phyloP scores from a whole-genome alignment of 2,113 vertebrate genomes.

The Dissostichus mawsoni region DNA sequence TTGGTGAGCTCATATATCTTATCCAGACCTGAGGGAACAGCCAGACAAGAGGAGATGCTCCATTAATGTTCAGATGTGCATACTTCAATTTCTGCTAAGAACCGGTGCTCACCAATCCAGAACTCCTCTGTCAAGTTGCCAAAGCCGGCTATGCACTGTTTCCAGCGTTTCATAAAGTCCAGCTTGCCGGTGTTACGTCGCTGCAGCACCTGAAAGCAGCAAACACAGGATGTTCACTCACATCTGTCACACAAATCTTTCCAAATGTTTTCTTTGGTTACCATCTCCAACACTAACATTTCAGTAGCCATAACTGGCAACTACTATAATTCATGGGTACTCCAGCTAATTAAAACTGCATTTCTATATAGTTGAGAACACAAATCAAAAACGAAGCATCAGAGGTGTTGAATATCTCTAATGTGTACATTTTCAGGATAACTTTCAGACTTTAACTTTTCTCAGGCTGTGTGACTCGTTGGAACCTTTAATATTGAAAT shows the following conservation, averaged over 20 bases:
- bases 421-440: not conserved
- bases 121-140: slow-evolving; percentile 91
- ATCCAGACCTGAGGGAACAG: slow-evolving; percentile 84
- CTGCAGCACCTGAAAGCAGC: slow-evolving; percentile 87
- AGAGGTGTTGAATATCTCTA: not conserved
- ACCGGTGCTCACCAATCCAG: slow-evolving; percentile 88
- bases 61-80: not conserved
- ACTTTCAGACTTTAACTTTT: not conserved
- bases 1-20: slow-evolving; percentile 89
- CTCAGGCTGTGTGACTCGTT: not conserved
- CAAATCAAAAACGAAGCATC: not conserved
- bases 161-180: slow-evolving; percentile 94
- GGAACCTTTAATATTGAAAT: not conserved
- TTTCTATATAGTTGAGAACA: not conserved
- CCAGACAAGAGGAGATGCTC: slow-evolving; percentile 12
- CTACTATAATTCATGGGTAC: not conserved
- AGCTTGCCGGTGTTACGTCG: slow-evolving; percentile 86
- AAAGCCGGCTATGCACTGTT: slow-evolving; percentile 90
- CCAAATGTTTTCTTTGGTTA: not conserved
- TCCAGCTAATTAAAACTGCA: not conserved
- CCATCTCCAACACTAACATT: not conserved
- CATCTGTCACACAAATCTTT: slow-evolving; percentile 24
- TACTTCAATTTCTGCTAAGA: slow-evolving; percentile 25
- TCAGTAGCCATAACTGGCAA: not conserved
- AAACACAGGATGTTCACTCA: not conserved